Base-by-base conservation (phyloP, 1,140 invertebrate genomes). In the Drosophila subobscura region DNA sequence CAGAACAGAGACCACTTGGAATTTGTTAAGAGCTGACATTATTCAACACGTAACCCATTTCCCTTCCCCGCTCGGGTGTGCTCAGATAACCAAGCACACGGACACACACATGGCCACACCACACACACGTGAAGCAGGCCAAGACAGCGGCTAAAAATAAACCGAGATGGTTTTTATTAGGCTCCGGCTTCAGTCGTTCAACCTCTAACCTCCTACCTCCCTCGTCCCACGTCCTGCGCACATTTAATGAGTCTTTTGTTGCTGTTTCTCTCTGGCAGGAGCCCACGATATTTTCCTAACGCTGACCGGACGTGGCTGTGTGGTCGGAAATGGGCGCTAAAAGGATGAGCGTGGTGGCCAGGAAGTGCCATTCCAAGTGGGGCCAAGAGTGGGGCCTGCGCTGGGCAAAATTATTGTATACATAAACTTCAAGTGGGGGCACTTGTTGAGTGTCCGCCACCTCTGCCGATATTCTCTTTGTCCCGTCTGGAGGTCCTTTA, bases 321-420 rank as follows among this genome's bases (percentile, higher is more conserved):
- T 81, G 72, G 80, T 77, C 83, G 81, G 83, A 86, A 88, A 81
- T 86, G 83, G 74, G 49, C 70, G 78, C 71, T 88, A 67, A 86
- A 88, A 80, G 74, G 78, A 86, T 86, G 64, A 81, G 77, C 40
- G 29, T 44, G 33, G 16, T 45, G 44, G 40, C 29, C 37, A 54
- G 41, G 33, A 37, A 37, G 33, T 37, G 33, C 33, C 33, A 37
- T 37, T 37, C 33, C 10, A 12, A 37, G 4, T 12, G 40, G 44
- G 50, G 55, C 29, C 10, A 45, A 41, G 45, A 55, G 64, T 37
- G 29, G n/a, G 46, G 25, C 12, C 33, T 47, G 56, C 55, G 33
- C 49, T 42, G 41, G 55, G 33, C 54, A 56, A 74, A 83, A 83
- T 75, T 83, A 78, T 88, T 85, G 75, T 85, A 72, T 56, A 77